These are phyloP conservation scores for Eristalis arbustorum DNA, from an alignment of 2,888 invertebrate genomes.

Conservation along the genomic window DNA sequence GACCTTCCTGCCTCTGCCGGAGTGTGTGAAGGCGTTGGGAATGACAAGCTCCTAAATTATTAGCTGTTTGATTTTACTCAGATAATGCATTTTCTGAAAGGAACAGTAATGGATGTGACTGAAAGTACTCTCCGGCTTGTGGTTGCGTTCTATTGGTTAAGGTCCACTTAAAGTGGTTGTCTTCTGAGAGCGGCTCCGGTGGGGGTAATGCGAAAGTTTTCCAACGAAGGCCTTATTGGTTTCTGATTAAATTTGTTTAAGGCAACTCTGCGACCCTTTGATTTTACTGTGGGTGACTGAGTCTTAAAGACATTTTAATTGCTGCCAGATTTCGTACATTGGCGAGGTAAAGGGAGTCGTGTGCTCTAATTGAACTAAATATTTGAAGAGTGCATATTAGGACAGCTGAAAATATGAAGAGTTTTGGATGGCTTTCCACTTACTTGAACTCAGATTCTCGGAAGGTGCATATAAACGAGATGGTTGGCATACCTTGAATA, in stretches of 20 bases:
- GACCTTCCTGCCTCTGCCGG: not conserved
- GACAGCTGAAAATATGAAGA: too few species aligned
- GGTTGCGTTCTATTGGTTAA: slow-evolving; percentile 17
- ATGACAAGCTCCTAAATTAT: slow-evolving; percentile 30
- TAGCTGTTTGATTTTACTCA: slow-evolving; percentile 58
- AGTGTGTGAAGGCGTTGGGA: not conserved
- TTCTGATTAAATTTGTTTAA: slow-evolving; percentile 12
- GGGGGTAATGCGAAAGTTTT: not conserved
- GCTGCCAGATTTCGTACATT: not conserved
- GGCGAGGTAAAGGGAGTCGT: not conserved
- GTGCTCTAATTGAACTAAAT: not conserved
- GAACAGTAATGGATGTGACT: slow-evolving; percentile 20
- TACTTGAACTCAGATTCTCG: too few species aligned
- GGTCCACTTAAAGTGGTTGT: slow-evolving; percentile 6
- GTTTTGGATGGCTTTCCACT: too few species aligned
- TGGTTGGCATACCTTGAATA: too few species aligned
- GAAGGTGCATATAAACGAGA: too few species aligned
- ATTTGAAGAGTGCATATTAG: too few species aligned
- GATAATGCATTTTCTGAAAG: slow-evolving; percentile 48
- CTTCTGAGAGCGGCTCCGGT: not conserved
- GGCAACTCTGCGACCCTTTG: not conserved
- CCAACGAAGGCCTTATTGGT: not conserved
- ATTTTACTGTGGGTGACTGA: not conserved
- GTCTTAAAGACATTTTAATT: not conserved
- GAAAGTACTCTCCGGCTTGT: not conserved